Base-by-base conservation (phyloP, 1,140 invertebrate species). In the Patella vulgata region DNA sequence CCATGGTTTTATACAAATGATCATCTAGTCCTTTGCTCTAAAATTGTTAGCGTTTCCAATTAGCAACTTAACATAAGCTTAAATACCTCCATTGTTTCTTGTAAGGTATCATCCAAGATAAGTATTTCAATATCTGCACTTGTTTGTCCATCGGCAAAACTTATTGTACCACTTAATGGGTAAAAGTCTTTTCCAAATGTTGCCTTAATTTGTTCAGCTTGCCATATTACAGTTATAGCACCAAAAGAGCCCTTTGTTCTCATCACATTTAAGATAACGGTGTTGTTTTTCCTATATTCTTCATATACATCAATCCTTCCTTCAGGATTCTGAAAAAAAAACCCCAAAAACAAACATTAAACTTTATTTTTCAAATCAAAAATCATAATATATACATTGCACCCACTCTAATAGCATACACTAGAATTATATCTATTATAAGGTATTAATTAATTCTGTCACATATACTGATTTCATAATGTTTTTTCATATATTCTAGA, bases 31-130 rank as follows among this genome's bases (percentile, higher is more conserved):
- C n/a, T n/a, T n/a, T n/a, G n/a, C n/a, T n/a, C n/a, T n/a, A n/a
- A n/a, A n/a, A n/a, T n/a, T n/a, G n/a, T n/a, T n/a, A n/a, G n/a
- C n/a, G n/a, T n/a, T n/a, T n/a, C n/a, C n/a, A n/a, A n/a, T n/a
- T n/a, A n/a, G n/a, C n/a, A n/a, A n/a, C n/a, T n/a, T n/a, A n/a
- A n/a, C n/a, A n/a, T n/a, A n/a, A n/a, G n/a, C n/a, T n/a, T n/a
- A n/a, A n/a, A n/a, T 60, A 80, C 80, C 79, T 82, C 80, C 65
- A 82, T 70, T 5, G 59, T 52, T 58, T 83, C 81, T 43, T 73
- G 57, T 23, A 71, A 47, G 9, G 50, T 59, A 53, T 83, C 81
- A 68, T 83, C 81, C 25, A 79, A 36, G 23, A 83, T 78, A 12
- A 65, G 71, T 17, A 83, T 75, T 28, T 54, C 39, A 44, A 83